Percentiles rank a stretch among this genome's conserved stretches.
phyloP scores from a whole-genome alignment of 2,888 invertebrate genomes.

The Papilio gigon region DNA sequence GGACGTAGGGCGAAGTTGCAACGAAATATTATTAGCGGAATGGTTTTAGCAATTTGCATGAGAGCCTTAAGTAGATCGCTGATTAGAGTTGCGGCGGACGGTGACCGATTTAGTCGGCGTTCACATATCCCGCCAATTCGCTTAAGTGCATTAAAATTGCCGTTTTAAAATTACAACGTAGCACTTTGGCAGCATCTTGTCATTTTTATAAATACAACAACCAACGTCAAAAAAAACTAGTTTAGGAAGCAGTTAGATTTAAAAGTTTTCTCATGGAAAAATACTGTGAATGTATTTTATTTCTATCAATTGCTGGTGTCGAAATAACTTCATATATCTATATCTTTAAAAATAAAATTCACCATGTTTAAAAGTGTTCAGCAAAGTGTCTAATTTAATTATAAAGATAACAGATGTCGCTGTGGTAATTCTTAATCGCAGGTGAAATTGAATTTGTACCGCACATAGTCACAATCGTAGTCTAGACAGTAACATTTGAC shows the following conservation, averaged over 20 bases:
- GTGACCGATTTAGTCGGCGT: slow-evolving; percentile 13
- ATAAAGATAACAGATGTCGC: slow-evolving; percentile 4
- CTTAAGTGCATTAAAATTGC: slow-evolving; percentile 11
- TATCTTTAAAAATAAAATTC: too few species aligned
- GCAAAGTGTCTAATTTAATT: not conserved
- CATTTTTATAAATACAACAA: too few species aligned
- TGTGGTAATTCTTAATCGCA: not conserved
- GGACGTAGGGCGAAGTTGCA: not conserved
- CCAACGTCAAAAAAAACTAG: too few species aligned
- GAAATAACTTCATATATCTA: too few species aligned
- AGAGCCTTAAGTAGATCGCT: slow-evolving; percentile 23
- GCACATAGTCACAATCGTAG: not conserved
- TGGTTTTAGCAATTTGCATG: slow-evolving; percentile 3
- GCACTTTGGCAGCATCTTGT: not conserved
- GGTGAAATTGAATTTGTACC: slow-evolving; percentile 6
- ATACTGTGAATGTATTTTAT: too few species aligned
- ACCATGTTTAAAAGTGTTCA: not conserved
- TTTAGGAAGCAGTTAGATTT: too few species aligned
- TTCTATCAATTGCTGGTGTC: too few species aligned
- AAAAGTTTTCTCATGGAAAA: too few species aligned
- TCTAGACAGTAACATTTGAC: slow-evolving; percentile 7
- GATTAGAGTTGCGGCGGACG: slow-evolving; percentile 12
- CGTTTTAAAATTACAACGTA: not conserved
- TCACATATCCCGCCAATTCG: slow-evolving; percentile 2
- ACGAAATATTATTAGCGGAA: slow-evolving; percentile 5